Conservation (phyloP, 2,888 invertebrate species). For the Erynnis tages region DNA sequence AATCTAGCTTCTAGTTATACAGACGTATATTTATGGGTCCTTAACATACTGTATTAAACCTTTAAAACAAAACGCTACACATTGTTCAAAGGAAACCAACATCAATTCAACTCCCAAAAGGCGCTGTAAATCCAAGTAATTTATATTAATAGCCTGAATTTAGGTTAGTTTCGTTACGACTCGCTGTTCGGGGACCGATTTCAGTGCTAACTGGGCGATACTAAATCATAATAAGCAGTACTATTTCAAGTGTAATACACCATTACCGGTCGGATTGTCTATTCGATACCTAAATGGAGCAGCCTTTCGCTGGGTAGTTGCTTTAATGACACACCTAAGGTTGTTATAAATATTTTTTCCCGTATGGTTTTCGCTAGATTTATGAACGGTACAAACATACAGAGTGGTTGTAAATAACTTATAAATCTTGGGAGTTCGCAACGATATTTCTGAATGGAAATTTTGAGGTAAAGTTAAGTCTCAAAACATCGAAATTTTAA, state of each 20-base stretch:
- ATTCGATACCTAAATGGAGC: slow-evolving; percentile 1
- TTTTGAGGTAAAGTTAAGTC: too few species aligned
- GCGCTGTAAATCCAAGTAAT: slow-evolving; percentile 75
- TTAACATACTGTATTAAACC: not conserved
- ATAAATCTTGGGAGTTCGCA: too few species aligned
- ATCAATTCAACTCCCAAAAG: slow-evolving; percentile 65
- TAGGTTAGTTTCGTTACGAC: slow-evolving; percentile 67
- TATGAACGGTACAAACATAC: too few species aligned
- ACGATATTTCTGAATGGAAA: too few species aligned
- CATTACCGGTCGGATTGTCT: slow-evolving; percentile 11
- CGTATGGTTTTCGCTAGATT: too few species aligned
- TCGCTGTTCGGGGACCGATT: slow-evolving; percentile 67
- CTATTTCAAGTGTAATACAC: slow-evolving; percentile 32
- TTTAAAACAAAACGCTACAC: slow-evolving; percentile 49
- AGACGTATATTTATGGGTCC: not conserved
- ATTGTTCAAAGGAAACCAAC: slow-evolving; percentile 57
- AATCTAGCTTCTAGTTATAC: too few species aligned
- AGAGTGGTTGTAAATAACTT: too few species aligned
- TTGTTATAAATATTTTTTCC: not conserved
- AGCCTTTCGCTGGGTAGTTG: slow-evolving; percentile 3
- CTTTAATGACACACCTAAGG: not conserved
- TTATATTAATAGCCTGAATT: slow-evolving; percentile 74
- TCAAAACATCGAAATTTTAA: too few species aligned
- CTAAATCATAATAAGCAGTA: slow-evolving; percentile 55
- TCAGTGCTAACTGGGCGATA: slow-evolving; percentile 52